phyloP scores from a whole-genome alignment of 1,140 invertebrate genomes.

The Phymorhynchus buccinoides region DNA sequence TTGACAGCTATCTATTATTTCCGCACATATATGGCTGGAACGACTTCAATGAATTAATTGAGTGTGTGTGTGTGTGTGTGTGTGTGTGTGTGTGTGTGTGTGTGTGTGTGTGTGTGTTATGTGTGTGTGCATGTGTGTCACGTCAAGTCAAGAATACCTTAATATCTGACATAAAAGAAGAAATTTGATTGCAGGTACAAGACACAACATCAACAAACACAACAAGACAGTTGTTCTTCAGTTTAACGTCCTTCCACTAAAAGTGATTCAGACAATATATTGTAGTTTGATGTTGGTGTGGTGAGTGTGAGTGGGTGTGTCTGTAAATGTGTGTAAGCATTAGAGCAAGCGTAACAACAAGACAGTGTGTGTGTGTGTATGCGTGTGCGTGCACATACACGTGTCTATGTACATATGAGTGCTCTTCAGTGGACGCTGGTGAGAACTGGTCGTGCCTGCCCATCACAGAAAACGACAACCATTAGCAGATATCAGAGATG shows the following conservation, averaged over 20 bases:
- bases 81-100: constrained; percentile 24
- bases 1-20: too few species aligned
- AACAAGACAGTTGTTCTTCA: too few species aligned
- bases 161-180: not conserved
- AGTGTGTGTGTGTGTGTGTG: constrained; percentile 13
- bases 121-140: constrained; percentile 26
- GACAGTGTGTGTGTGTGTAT: not conserved
- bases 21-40: not conserved
- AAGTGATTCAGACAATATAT: too few species aligned
- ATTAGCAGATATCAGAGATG: too few species aligned
- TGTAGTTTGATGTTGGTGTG: too few species aligned
- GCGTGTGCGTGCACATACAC: not conserved
- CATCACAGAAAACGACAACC: too few species aligned
- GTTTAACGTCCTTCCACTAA: too few species aligned
- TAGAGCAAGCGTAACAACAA: not conserved
- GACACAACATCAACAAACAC: too few species aligned
- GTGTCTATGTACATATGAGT: not conserved
- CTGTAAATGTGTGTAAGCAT: not conserved
- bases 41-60: not conserved
- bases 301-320: not conserved
- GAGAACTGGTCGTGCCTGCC: too few species aligned
- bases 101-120: constrained; percentile 17
- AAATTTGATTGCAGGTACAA: not conserved
- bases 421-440: constrained; percentile 40
- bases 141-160: too few species aligned